phyloP scores from a whole-genome alignment of 1,140 invertebrate genomes.

The Drosophila littoralis region DNA sequence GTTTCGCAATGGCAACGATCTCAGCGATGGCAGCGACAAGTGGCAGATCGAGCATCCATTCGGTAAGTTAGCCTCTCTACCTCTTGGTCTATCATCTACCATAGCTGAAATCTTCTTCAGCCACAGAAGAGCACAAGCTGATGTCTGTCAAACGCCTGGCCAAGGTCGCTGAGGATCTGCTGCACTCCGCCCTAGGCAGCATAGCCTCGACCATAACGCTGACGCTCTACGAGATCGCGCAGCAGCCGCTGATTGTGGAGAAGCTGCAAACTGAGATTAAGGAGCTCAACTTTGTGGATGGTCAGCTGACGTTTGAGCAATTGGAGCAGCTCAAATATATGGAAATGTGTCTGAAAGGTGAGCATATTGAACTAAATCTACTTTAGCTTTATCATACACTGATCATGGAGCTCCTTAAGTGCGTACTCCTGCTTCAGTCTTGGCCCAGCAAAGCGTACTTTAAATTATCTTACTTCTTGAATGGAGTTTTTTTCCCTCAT shows the following conservation, averaged over 20 bases:
- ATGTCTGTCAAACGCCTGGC: conserved; percentile 67
- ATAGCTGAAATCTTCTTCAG: not conserved
- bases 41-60: conserved; percentile 65
- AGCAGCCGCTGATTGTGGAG: conserved; percentile 64
- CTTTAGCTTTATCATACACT: no score
- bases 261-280: conserved; percentile 65
- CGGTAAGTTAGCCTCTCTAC: conserved; percentile 22
- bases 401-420: no score
- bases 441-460: no score
- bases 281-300: conserved; percentile 34
- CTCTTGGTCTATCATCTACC: fast-evolving
- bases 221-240: conserved; percentile 68
- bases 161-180: conserved; percentile 66
- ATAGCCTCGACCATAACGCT: conserved; percentile 61
- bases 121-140: conserved; percentile 67
- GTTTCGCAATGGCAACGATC: conserved; percentile 75
- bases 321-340: conserved; percentile 64
- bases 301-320: conserved; percentile 52
- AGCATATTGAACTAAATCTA: not conserved
- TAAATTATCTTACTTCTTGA: no score
- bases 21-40: conserved; percentile 36
- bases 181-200: conserved; percentile 64
- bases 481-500: no score
- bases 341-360: conserved; percentile 76
- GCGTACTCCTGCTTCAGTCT: no score